A percentile compares a stretch with the other conserved stretches of the same genome.
Evolutionary conservation across 2,888 invertebrate genomes (phyloP).

Genomic region (Pseudeuparius sepicola): DNA sequence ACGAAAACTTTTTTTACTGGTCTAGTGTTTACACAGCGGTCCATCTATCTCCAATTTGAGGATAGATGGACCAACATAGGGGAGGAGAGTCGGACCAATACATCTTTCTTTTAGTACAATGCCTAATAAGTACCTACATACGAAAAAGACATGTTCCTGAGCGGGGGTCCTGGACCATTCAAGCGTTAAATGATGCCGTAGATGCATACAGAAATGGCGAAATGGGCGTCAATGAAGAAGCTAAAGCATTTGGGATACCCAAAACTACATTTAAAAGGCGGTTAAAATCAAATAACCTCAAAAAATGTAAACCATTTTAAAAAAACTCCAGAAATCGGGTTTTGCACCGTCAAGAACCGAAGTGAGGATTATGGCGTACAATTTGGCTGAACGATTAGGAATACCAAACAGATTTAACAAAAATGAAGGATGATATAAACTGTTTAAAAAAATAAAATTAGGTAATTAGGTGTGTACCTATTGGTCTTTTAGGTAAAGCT

Average conservation of each 20-base stretch:
- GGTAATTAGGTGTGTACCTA: no score
- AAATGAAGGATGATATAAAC: neutral
- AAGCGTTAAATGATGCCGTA: conserved; percentile 10
- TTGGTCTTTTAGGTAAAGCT: conserved; percentile 9
- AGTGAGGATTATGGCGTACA: conserved; percentile 7
- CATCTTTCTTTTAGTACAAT: conserved; percentile 8
- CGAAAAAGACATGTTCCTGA: no score
- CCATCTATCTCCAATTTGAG: no score
- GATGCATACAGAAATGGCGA: conserved; percentile 10
- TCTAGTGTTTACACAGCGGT: no score
- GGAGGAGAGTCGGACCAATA: no score
- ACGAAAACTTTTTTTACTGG: neutral
- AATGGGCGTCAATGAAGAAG: conserved; percentile 15
- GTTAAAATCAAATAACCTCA: conserved; percentile 13
- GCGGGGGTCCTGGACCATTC: conserved; percentile 11
- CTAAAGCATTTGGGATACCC: conserved; percentile 16
- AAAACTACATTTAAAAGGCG: conserved; percentile 17
- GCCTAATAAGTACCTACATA: conserved; percentile 12
- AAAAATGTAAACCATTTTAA: no score
- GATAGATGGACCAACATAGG: no score
- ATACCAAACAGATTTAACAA: conserved; percentile 7
- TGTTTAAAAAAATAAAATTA: neutral
- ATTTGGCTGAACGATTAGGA: conserved; percentile 11
- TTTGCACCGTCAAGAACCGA: conserved; percentile 13
- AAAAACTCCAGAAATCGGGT: conserved; percentile 11